Evolutionary conservation across 92 coral and sea anemone species (phyloP).

Genomic region (Galaxea fascicularis): DNA sequence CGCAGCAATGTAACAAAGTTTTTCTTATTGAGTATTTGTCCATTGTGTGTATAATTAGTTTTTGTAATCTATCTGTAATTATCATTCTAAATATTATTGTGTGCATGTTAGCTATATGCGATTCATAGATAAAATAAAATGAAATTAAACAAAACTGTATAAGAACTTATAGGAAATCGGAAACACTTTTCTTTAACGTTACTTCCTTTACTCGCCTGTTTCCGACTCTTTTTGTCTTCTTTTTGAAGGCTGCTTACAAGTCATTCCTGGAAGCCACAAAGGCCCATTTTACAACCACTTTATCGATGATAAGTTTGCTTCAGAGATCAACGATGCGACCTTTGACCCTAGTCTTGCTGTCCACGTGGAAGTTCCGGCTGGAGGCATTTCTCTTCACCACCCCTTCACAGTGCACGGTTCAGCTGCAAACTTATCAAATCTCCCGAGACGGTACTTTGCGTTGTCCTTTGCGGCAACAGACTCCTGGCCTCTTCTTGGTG

Average conservation of each 20-base stretch:
- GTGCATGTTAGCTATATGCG: too few species aligned
- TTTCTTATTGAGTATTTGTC: too few species aligned
- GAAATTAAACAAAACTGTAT: too few species aligned
- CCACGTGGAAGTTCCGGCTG: constrained; percentile 15
- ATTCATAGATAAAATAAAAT: too few species aligned
- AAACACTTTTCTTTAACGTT: too few species aligned
- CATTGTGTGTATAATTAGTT: too few species aligned
- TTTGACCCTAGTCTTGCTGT: constrained; percentile 19
- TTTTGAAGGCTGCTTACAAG: constrained; percentile 15
- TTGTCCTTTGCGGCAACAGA: constrained; percentile 26
- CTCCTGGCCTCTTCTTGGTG: constrained; percentile 26
- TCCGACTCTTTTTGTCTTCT: neutral
- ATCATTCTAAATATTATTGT: too few species aligned
- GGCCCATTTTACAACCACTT: constrained; percentile 23
- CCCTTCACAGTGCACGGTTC: constrained; percentile 33
- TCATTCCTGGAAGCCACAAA: constrained; percentile 27
- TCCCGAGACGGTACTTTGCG: neutral
- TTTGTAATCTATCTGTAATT: too few species aligned
- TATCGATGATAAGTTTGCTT: constrained; percentile 19
- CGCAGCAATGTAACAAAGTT: too few species aligned
- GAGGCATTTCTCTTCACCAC: constrained; percentile 10
- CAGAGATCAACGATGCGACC: constrained; percentile 18
- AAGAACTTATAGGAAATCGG: too few species aligned
- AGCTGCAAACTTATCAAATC: constrained; percentile 22
- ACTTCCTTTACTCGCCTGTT: neutral